A percentile compares a stretch with the other conserved stretches of the same genome.
phyloP scores from a whole-genome alignment of 2,113 vertebrate species.

The Sturnus vulgaris region DNA sequence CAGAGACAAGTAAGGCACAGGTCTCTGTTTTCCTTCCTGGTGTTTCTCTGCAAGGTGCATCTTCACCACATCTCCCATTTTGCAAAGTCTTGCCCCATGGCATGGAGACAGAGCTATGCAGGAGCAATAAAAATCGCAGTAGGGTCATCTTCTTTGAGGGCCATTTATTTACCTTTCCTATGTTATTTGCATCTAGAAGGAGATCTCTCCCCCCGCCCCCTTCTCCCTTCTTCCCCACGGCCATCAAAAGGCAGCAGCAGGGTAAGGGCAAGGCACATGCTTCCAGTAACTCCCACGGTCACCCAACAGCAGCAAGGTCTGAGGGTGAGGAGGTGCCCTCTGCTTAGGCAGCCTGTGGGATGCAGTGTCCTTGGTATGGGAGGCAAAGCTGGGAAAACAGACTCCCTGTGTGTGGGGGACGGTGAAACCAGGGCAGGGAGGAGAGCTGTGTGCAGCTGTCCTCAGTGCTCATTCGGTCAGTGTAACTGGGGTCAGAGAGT shows the following conservation, averaged over 20 bases:
- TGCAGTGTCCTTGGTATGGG: rapidly evolving
- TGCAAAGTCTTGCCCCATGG: not conserved
- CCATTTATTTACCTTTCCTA: not conserved
- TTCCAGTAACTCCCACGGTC: not conserved
- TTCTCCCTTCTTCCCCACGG: rapidly evolving
- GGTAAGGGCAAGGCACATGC: rapidly evolving
- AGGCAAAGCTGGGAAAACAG: not conserved
- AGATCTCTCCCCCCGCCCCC: rapidly evolving
- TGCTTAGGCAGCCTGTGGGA: rapidly evolving
- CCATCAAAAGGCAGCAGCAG: not conserved
- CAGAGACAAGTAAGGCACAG: not conserved
- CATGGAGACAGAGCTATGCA: not conserved
- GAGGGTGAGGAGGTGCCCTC: rapidly evolving
- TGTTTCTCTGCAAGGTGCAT: not conserved
- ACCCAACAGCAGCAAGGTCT: not conserved
- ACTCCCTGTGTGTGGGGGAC: not conserved
- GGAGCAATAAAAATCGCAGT: not conserved
- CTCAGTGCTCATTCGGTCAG: not conserved
- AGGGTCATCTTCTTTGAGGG: not conserved
- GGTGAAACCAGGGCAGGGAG: not conserved
- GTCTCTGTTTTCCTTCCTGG: not conserved
- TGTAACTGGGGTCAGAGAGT: slow-evolving; percentile 44
- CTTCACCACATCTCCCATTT: not conserved
- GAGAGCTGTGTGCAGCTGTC: not conserved
- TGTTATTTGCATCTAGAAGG: not conserved